These are phyloP conservation scores for Phymatocera aterrima DNA, from an alignment of 2,888 invertebrate genomes.

Conservation along the genomic window DNA sequence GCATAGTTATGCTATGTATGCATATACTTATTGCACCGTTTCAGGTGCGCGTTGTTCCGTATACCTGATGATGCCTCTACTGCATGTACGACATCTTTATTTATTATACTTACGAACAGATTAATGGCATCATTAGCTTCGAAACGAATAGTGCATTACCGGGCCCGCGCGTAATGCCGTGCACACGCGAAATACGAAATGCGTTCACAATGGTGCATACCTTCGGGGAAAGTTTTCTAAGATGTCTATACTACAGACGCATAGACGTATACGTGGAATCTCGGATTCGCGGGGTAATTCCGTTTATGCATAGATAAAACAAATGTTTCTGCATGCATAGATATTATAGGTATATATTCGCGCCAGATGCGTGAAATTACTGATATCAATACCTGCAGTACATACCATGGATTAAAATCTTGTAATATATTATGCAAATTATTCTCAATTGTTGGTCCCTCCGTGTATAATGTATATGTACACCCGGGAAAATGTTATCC, in stretches of 20 bases:
- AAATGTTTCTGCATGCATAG: background rate
- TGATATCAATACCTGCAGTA: no score
- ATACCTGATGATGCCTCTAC: no score
- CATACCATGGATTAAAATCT: no score
- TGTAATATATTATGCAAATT: no score
- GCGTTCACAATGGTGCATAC: constrained; percentile 32
- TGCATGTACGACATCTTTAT: background rate
- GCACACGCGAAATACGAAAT: background rate
- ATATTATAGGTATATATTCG: background rate
- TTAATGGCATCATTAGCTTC: constrained; percentile 55
- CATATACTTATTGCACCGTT: no score
- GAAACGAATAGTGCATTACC: constrained; percentile 49
- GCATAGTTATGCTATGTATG: no score
- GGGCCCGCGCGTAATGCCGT: background rate
- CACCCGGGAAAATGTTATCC: no score
- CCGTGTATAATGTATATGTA: no score
- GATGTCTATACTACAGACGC: constrained; percentile 54
- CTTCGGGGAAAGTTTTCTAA: constrained; percentile 58
- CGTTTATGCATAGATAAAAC: background rate
- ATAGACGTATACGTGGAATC: background rate
- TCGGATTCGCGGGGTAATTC: background rate
- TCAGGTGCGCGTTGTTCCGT: no score
- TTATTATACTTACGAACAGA: background rate
- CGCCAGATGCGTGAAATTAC: background rate
- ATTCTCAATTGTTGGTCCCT: no score